Conservation (phyloP, 2,113 vertebrate species). For the Tinamus guttatus region DNA sequence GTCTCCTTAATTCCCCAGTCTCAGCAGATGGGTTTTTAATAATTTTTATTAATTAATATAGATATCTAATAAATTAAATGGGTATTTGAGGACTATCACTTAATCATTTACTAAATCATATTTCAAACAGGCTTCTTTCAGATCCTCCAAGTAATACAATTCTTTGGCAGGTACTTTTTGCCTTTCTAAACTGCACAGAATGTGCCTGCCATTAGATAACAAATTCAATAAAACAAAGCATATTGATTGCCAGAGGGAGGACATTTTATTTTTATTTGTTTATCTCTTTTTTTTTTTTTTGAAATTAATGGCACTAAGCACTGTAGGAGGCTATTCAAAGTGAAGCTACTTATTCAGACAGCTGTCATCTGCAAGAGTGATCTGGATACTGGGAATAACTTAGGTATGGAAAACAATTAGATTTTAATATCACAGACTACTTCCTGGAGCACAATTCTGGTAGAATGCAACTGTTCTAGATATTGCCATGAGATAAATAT, state of each 20-base stretch:
- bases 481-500: background rate
- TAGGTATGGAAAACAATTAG: background rate
- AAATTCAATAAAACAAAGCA: slow-evolving; percentile 47
- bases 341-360: slow-evolving; percentile 14
- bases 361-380: slow-evolving; percentile 32
- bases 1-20: background rate
- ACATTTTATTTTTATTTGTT: background rate
- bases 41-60: slow-evolving; percentile 28
- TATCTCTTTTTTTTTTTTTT: background rate
- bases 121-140: background rate
- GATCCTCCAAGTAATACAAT: background rate
- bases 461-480: background rate
- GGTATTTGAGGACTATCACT: background rate
- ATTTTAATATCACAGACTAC: background rate
- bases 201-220: slow-evolving; percentile 21
- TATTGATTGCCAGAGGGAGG: slow-evolving; percentile 19
- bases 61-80: background rate
- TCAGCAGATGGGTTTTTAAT: slow-evolving; percentile 30
- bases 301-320: background rate
- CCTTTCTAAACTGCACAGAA: background rate
- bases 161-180: slow-evolving; percentile 5
- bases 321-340: background rate
- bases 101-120: background rate
- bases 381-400: background rate
- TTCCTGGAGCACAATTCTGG: background rate